Percentiles rank a stretch among this genome's conserved stretches.
These are phyloP conservation scores for Aricia agestis DNA, from an alignment of 1,140 invertebrate genomes.

Conservation along the genomic window DNA sequence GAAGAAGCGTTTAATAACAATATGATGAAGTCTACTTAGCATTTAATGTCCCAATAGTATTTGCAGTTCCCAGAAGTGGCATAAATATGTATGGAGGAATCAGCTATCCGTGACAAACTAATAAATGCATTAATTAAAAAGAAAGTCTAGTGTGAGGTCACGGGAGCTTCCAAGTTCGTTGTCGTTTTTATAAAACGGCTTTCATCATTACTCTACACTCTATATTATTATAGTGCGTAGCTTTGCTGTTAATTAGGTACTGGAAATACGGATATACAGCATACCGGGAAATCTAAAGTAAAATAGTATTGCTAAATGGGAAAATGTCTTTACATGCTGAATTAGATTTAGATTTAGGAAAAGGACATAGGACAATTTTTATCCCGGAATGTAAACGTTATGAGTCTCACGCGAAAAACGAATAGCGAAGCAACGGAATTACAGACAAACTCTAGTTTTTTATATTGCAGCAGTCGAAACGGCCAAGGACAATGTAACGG, in stretches of 20 bases:
- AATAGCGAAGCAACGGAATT: too few species aligned
- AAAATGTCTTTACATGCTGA: too few species aligned
- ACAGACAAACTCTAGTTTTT: too few species aligned
- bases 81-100: constrained; percentile 8
- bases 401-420: too few species aligned
- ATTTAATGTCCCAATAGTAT: constrained; percentile 5
- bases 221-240: not conserved
- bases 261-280: not conserved
- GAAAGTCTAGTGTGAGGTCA: not conserved
- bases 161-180: not conserved
- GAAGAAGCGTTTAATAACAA: too few species aligned
- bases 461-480: not conserved
- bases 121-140: constrained; percentile 6
- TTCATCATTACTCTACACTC: not conserved
- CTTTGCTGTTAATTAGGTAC: not conserved
- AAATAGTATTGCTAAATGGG: too few species aligned
- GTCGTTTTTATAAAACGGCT: not conserved
- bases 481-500: constrained; percentile 5
- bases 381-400: too few species aligned
- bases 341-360: too few species aligned
- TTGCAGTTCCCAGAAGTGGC: not conserved
- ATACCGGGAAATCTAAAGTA: too few species aligned
- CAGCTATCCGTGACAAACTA: constrained; percentile 1
- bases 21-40: not conserved
- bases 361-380: too few species aligned